Evolutionary conservation across 2,888 invertebrate species (phyloP).

Genomic region (Apamea epomidion): DNA sequence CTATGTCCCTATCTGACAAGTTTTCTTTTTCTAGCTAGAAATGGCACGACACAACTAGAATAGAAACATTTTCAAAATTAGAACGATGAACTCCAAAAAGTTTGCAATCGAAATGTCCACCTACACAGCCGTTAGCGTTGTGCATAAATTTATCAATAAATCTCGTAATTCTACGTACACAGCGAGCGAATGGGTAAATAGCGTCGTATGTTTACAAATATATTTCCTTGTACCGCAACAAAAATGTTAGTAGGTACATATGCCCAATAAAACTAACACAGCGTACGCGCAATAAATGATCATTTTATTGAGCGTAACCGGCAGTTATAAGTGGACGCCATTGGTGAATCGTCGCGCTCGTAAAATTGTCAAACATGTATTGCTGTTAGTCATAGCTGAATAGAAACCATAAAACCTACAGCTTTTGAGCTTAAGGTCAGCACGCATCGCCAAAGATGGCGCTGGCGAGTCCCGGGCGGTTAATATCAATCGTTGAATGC

Average conservation of each 20-base stretch:
- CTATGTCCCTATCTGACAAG: background rate
- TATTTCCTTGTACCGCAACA: conserved; percentile 63
- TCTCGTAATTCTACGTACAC: background rate
- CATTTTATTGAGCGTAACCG: conserved; percentile 77
- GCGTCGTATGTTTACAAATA: conserved; percentile 48
- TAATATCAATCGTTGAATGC: conserved; percentile 61
- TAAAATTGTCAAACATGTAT: conserved; percentile 74
- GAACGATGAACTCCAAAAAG: conserved; percentile 15
- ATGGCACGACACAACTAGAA: background rate
- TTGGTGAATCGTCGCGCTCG: conserved; percentile 72
- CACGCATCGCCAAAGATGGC: conserved; percentile 58
- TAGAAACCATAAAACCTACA: conserved; percentile 70
- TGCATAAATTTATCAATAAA: conserved; percentile 29
- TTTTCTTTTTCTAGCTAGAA: background rate
- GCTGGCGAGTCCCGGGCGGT: conserved; percentile 50
- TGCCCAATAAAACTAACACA: conserved; percentile 62
- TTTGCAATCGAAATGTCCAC: conserved; percentile 4
- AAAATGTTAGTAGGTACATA: conserved; percentile 63
- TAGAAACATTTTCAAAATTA: conserved; percentile 27
- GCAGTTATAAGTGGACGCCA: conserved; percentile 70
- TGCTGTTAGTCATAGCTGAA: conserved; percentile 70
- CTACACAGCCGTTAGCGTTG: conserved; percentile 6
- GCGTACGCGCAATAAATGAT: conserved; percentile 69
- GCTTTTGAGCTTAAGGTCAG: conserved; percentile 65
- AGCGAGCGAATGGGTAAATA: conserved; percentile 7